Evolutionary conservation across 2,888 invertebrate genomes (phyloP).

Genomic region (Agrenia bidenticulata): DNA sequence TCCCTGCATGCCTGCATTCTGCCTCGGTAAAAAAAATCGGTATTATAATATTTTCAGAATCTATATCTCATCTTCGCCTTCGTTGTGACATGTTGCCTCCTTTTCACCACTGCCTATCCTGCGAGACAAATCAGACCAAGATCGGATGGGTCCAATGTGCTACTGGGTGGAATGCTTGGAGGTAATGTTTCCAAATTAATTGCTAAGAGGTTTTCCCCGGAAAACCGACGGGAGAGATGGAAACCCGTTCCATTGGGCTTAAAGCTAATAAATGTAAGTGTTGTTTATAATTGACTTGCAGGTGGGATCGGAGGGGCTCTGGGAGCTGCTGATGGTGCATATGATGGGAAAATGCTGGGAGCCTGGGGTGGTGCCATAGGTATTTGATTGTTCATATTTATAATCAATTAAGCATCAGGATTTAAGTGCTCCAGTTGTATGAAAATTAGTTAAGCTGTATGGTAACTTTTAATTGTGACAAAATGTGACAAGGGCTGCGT

Average conservation of each 20-base stretch:
- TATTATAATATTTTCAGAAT: too few relatives aligned
- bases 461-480: background rate
- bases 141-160: slow-evolving; percentile 9
- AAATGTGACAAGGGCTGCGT: too few relatives aligned
- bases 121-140: too few relatives aligned
- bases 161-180: slow-evolving; percentile 17
- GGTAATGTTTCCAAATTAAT: slow-evolving; percentile 7
- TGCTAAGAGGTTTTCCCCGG: background rate
- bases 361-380: slow-evolving; percentile 17
- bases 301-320: slow-evolving; percentile 21
- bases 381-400: background rate
- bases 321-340: slow-evolving; percentile 7
- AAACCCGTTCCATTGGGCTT: background rate
- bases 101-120: too few relatives aligned
- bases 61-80: too few relatives aligned
- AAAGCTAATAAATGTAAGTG: background rate
- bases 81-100: too few relatives aligned
- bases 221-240: background rate
- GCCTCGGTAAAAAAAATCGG: too few relatives aligned
- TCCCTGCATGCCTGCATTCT: too few relatives aligned
- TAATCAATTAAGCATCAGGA: background rate
- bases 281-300: background rate
- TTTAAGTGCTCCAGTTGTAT: background rate
- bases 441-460: background rate
- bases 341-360: slow-evolving; percentile 11